Conservation (phyloP, 2,888 invertebrate genomes). For the Dioctria linearis region DNA sequence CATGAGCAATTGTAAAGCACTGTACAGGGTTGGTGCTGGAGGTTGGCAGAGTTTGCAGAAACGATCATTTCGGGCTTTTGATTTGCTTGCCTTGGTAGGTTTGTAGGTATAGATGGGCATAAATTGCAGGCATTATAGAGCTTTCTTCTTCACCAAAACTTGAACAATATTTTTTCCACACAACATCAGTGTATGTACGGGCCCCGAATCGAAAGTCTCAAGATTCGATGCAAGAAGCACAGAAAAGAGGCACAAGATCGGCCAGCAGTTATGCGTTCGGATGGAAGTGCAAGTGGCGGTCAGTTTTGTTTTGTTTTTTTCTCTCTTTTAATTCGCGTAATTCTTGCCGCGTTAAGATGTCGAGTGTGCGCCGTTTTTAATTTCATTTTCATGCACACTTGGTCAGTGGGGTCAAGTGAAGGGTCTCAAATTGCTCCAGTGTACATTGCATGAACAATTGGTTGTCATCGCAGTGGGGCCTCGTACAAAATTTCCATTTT, state of each 20-base stretch:
- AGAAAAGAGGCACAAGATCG: conserved; percentile 28
- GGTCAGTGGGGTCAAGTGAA: conserved; percentile 44
- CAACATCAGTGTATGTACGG: conserved; percentile 14
- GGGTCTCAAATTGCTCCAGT: not conserved
- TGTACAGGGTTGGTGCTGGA: conserved; percentile 36
- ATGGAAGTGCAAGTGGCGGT: conserved; percentile 40
- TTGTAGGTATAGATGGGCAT: not conserved
- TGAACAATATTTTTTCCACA: conserved; percentile 19
- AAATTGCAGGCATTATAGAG: conserved; percentile 7
- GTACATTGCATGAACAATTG: not conserved
- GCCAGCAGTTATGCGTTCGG: conserved; percentile 14
- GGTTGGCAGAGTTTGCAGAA: conserved; percentile 37
- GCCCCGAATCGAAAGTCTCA: not conserved
- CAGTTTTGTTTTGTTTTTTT: conserved; percentile 8
- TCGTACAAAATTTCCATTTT: conserved; percentile 25
- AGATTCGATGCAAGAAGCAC: not conserved
- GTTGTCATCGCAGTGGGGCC: not conserved
- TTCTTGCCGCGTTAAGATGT: not conserved
- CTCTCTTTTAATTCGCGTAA: conserved; percentile 22
- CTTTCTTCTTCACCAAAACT: conserved; percentile 41
- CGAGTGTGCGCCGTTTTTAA: conserved; percentile 14
- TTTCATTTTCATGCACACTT: conserved; percentile 7
- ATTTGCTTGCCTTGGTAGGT: not conserved
- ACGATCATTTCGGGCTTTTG: conserved; percentile 25
- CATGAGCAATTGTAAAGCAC: conserved; percentile 38